These are phyloP conservation scores for Sander lucioperca DNA, from an alignment of 2,113 vertebrate genomes.

Conservation along the genomic window DNA sequence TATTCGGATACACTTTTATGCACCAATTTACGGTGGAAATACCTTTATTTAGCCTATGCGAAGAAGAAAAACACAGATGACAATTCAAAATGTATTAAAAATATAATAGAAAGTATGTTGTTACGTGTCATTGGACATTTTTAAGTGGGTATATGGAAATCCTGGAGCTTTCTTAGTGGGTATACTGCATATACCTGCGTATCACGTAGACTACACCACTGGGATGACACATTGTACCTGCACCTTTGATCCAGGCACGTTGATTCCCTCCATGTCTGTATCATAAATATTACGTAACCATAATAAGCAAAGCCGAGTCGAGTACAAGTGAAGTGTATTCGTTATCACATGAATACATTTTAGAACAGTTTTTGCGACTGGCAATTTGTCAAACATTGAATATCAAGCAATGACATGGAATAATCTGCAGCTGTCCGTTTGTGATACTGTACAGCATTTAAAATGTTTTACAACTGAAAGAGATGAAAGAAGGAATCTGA, in stretches of 20 bases:
- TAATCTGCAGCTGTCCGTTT: not conserved
- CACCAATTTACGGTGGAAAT: no score
- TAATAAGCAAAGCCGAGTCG: not conserved
- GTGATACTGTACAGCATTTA: not conserved
- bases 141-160: no score
- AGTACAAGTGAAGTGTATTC: no score
- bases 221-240: constrained; percentile 8
- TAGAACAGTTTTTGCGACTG: not conserved
- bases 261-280: not conserved
- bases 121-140: no score
- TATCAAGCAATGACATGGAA: not conserved
- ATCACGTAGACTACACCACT: no score
- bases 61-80: no score
- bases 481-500: not conserved
- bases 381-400: not conserved
- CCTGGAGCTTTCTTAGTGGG: no score
- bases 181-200: no score
- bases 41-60: no score
- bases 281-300: constrained; percentile 54
- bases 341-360: not conserved
- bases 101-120: no score
- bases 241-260: constrained; percentile 59
- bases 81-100: no score
- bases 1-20: no score
- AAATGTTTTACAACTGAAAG: not conserved